Percentiles rank a stretch among this genome's conserved stretches.
Evolutionary conservation across 2,113 vertebrate genomes (phyloP).

Genomic region (Gila orcuttii): DNA sequence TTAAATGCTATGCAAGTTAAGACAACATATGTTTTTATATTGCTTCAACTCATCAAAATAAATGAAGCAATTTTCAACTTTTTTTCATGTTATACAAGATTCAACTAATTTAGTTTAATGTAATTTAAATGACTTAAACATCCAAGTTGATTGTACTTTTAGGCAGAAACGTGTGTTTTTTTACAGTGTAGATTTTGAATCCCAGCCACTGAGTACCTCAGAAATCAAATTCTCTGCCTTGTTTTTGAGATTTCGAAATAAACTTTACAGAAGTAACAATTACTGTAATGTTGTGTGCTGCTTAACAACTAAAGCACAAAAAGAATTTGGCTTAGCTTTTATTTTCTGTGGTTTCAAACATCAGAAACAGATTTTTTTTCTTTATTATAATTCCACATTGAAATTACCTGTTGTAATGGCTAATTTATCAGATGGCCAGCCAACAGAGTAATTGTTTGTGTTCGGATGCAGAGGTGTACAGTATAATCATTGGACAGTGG

Average conservation of each 20-base stretch:
- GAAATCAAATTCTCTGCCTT: no score
- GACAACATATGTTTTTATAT: no score
- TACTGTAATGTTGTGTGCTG: not conserved
- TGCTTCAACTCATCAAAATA: no score
- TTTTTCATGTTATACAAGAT: no score
- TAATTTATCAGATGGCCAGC: slow-evolving; percentile 81
- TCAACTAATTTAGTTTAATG: no score
- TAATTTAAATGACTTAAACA: no score
- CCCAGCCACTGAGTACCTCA: no score
- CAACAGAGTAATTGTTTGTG: slow-evolving; percentile 83
- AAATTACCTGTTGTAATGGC: slow-evolving; percentile 64
- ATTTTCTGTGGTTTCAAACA: slow-evolving; percentile 23
- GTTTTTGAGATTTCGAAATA: not conserved
- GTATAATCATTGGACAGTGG: slow-evolving; percentile 66
- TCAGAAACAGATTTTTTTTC: slow-evolving; percentile 62
- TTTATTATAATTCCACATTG: slow-evolving; percentile 68
- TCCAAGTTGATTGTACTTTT: no score
- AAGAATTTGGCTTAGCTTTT: not conserved
- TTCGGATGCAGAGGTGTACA: slow-evolving; percentile 68
- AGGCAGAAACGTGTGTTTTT: no score
- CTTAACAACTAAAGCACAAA: not conserved
- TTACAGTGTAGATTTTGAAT: no score
- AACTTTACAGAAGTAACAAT: not conserved
- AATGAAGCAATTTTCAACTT: no score
- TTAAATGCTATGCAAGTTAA: not conserved